phyloP scores from a whole-genome alignment of 2,113 vertebrate genomes.

The Apistogramma diplotaenia region DNA sequence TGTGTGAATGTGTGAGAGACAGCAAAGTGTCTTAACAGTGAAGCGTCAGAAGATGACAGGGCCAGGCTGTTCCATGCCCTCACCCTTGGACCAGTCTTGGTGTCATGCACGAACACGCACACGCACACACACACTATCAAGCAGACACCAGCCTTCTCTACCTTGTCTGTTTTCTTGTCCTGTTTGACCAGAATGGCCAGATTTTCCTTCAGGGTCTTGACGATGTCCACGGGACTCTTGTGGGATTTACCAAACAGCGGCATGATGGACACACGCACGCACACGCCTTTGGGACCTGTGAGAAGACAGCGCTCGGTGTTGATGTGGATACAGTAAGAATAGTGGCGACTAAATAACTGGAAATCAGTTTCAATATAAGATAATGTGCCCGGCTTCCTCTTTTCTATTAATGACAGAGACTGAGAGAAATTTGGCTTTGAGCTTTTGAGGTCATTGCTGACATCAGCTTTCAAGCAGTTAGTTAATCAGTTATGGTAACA shows the following conservation, averaged over 20 bases:
- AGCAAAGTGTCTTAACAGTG: slow-evolving; percentile 30
- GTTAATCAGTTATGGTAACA: too few relatives aligned
- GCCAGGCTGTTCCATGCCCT: slow-evolving; percentile 10
- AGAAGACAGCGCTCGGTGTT: neutral
- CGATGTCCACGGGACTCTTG: slow-evolving; percentile 94
- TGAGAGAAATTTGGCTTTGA: too few relatives aligned
- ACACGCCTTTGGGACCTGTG: slow-evolving; percentile 48
- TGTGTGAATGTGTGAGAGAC: neutral
- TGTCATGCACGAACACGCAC: too few relatives aligned
- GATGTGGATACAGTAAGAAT: neutral
- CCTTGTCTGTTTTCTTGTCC: slow-evolving; percentile 97
- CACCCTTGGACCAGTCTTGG: too few relatives aligned
- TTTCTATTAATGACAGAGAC: too few relatives aligned
- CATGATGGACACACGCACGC: slow-evolving; percentile 75
- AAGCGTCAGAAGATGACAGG: slow-evolving; percentile 54
- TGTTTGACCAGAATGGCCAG: slow-evolving; percentile 92
- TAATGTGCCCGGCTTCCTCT: too few relatives aligned
- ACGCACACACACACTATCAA: neutral
- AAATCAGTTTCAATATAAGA: too few relatives aligned
- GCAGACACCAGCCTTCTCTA: slow-evolving; percentile 52
- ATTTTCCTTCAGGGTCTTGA: slow-evolving; percentile 92
- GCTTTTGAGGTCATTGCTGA: too few relatives aligned
- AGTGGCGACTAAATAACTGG: too few relatives aligned
- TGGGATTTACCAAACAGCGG: slow-evolving; percentile 96
- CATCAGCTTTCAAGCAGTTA: too few relatives aligned